Percentiles rank a stretch among this genome's conserved stretches.
Evolutionary conservation across 2,888 invertebrate genomes (phyloP).

Genomic region (Serripes groenlandicus): DNA sequence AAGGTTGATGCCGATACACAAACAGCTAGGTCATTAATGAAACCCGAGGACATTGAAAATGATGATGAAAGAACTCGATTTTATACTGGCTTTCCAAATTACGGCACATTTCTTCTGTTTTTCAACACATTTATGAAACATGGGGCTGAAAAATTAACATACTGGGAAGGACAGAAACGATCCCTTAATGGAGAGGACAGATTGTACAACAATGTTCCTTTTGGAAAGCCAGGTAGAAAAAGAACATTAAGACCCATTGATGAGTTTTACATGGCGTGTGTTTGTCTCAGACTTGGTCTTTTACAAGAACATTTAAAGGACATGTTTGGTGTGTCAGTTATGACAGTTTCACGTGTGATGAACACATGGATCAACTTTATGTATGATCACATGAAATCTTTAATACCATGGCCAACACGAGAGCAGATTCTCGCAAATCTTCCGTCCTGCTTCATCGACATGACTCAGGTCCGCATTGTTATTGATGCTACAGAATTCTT

Average conservation of each 20-base stretch:
- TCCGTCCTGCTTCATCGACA: slow-evolving; percentile 22
- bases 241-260: slow-evolving; percentile 39
- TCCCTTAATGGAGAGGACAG: not conserved
- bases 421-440: slow-evolving; percentile 42
- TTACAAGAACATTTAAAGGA: slow-evolving; percentile 51
- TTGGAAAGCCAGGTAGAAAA: slow-evolving; percentile 37
- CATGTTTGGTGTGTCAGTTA: slow-evolving; percentile 46
- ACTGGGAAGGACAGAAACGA: slow-evolving; percentile 49
- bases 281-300: slow-evolving; percentile 35
- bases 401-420: slow-evolving; percentile 55
- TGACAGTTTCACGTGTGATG: slow-evolving; percentile 49
- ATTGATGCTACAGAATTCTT: slow-evolving; percentile 49
- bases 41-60: too few relatives aligned
- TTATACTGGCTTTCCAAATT: too few relatives aligned
- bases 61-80: too few relatives aligned
- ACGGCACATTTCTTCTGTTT: too few relatives aligned
- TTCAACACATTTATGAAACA: slow-evolving; percentile 34
- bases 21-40: too few relatives aligned
- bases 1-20: too few relatives aligned
- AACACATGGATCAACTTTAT: slow-evolving; percentile 62
- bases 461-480: slow-evolving; percentile 22
- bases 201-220: too few relatives aligned
- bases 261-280: slow-evolving; percentile 49
- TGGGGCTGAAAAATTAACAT: slow-evolving; percentile 41
- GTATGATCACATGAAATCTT: slow-evolving; percentile 36